Percentiles rank a stretch among this genome's conserved stretches.
Evolutionary conservation across 2,113 vertebrate species (phyloP).

Genomic region (Stigmatopora argus): DNA sequence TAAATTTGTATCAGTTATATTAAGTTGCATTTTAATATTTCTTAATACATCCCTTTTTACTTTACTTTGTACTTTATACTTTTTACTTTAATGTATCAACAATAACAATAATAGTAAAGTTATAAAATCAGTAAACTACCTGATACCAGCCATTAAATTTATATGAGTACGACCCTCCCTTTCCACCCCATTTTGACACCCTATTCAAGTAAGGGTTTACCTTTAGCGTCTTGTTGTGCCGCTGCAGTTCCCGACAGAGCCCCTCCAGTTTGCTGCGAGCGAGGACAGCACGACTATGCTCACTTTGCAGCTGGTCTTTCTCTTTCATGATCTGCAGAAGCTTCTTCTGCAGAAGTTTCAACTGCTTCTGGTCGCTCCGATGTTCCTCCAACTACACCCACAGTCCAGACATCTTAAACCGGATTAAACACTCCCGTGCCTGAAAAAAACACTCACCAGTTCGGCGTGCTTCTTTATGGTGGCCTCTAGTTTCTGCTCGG

Average conservation of each 20-base stretch:
- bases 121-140: no score
- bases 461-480: conserved; percentile 95
- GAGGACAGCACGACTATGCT: conserved; percentile 88
- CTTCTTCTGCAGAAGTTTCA: conserved; percentile 89
- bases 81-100: no score
- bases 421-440: no score
- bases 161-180: no score
- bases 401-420: background rate
- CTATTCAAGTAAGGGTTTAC: conserved; percentile 49
- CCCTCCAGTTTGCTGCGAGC: conserved; percentile 95
- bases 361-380: conserved; percentile 85
- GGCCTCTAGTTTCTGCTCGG: conserved; percentile 88
- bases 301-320: conserved; percentile 92
- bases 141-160: no score
- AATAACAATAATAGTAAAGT: no score
- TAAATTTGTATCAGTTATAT: no score
- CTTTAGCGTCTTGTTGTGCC: conserved; percentile 98
- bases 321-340: conserved; percentile 85
- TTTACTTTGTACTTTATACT: no score
- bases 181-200: no score
- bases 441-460: conserved; percentile 76
- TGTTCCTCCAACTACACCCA: conserved; percentile 84
- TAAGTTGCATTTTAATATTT: no score
- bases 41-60: no score
- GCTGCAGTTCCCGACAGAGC: conserved; percentile 92